phyloP scores from a whole-genome alignment of 2,888 invertebrate species.

The Opisthograptis luteolata region DNA sequence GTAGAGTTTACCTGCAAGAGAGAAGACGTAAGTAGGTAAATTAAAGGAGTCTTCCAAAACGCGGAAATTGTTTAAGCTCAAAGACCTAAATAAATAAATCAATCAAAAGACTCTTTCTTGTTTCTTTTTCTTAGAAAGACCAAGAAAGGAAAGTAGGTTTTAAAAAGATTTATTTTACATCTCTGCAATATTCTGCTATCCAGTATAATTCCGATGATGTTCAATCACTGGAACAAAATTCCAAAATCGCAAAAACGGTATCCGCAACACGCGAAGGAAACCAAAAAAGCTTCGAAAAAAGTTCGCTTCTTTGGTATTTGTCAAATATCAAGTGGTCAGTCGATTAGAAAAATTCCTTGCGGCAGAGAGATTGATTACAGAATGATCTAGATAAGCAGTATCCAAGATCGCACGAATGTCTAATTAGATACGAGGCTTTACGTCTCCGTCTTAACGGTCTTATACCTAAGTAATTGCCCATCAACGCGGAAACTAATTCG shows the following conservation, averaged over 20 bases:
- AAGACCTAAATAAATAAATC: no score
- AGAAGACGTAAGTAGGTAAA: slow-evolving; percentile 11
- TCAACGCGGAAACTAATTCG: no score
- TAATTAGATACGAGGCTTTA: no score
- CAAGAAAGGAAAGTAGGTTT: no score
- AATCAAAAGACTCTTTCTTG: no score
- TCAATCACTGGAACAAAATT: slow-evolving; percentile 26
- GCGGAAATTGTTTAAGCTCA: no score
- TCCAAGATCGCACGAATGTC: not conserved
- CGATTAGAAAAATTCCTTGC: slow-evolving; percentile 78
- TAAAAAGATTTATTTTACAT: not conserved
- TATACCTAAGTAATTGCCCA: no score
- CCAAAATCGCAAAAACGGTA: slow-evolving; percentile 42
- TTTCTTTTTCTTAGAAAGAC: no score
- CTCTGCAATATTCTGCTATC: not conserved
- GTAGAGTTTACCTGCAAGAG: slow-evolving; percentile 91
- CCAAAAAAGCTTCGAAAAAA: slow-evolving; percentile 64
- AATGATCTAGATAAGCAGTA: slow-evolving; percentile 9
- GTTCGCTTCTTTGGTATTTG: slow-evolving; percentile 56
- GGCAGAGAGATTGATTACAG: slow-evolving; percentile 33
- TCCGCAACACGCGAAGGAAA: slow-evolving; percentile 50
- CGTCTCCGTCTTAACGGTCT: no score
- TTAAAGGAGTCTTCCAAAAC: no score
- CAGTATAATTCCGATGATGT: slow-evolving; percentile 7
- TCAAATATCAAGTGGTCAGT: slow-evolving; percentile 74